Conservation (phyloP, 2,888 invertebrate species). For the Melieria omissa region DNA sequence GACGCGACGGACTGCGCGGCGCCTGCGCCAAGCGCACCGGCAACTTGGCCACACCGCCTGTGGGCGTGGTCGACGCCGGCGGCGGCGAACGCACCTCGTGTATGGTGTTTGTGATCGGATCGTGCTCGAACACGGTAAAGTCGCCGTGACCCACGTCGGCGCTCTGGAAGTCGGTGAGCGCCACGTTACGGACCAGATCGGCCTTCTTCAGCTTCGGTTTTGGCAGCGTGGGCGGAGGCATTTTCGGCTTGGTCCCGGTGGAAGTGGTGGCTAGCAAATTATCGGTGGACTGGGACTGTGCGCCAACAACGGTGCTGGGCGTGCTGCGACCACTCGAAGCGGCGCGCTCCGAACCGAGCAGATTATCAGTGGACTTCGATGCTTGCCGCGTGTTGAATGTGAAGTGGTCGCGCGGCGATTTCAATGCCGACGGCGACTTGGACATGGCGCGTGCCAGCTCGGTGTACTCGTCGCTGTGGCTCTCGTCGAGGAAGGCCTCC, state of each 20-base stretch:
- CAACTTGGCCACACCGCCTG: slow-evolving; percentile 44
- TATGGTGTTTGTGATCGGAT: slow-evolving; percentile 64
- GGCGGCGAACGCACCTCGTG: slow-evolving; percentile 51
- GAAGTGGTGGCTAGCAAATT: slow-evolving; percentile 45
- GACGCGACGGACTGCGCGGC: slow-evolving; percentile 53
- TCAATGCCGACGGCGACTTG: slow-evolving; percentile 52
- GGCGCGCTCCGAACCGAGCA: slow-evolving; percentile 51
- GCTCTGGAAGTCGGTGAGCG: slow-evolving; percentile 62
- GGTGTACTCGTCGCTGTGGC: slow-evolving; percentile 60
- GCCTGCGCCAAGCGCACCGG: slow-evolving; percentile 51
- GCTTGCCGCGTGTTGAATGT: slow-evolving; percentile 54
- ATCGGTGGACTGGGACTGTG: slow-evolving; percentile 56
- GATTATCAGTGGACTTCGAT: slow-evolving; percentile 61
- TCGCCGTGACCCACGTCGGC: slow-evolving; percentile 65
- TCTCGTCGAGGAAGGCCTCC: slow-evolving; percentile 54
- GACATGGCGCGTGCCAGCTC: slow-evolving; percentile 61
- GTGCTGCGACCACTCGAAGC: slow-evolving; percentile 51
- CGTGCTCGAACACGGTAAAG: slow-evolving; percentile 65
- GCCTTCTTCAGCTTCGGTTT: slow-evolving; percentile 64
- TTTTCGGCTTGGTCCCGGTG: slow-evolving; percentile 52
- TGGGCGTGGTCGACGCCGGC: slow-evolving; percentile 37
- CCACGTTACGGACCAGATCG: slow-evolving; percentile 61
- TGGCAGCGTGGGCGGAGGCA: slow-evolving; percentile 57
- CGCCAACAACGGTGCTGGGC: slow-evolving; percentile 49
- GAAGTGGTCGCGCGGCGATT: slow-evolving; percentile 53